Base-by-base conservation (phyloP, 2,113 vertebrate species). In the Progne subis region DNA sequence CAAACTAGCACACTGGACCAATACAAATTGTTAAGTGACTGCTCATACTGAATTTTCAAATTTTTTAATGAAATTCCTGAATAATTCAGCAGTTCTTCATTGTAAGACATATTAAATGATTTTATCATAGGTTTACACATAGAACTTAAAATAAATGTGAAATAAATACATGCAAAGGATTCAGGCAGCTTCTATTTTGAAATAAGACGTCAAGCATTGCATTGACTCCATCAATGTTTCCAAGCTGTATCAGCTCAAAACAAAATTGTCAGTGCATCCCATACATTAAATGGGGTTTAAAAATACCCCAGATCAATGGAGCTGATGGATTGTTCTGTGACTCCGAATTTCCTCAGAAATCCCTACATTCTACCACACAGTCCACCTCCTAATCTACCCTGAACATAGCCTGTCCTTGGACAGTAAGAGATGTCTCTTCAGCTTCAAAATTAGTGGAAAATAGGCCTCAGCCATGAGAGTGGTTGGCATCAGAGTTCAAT, bases 251-350 rank as follows among this genome's bases (percentile, higher is more conserved):
- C 83, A 90, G 43, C 82, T 75, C 78, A 74, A 83, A 92, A 57
- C 5, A 67, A 86, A 70, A 77, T 23, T 9, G 29, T 49, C 37
- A 44, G 43, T 47, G 24, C 47, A 83, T 34, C 37, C 21, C 41
- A 25, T 28, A 72, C 61, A 68, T 82, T 79, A 79, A 65, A 28
- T 11, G 3, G 1, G 14, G 59, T 91, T 92, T 92, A 94, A 95
- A 92, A 92, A 95, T 88, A 89, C 18, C 32, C 24, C 17, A 17
- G 69, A 90, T 96, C 91, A 91, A 95, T 93, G 39, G 28, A 75
- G 29, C 16, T n/a, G 34, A 86, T 41, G n/a, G 85, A 85, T 68
- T 57, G 50, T 34, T 88, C 63, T 56, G 4, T 41, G 76, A 78
- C 37, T 82, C 13, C 13, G 68, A 59, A 88, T 71, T 82, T 57